phyloP scores from a whole-genome alignment of 2,888 invertebrate genomes.

The Archips xylosteana region DNA sequence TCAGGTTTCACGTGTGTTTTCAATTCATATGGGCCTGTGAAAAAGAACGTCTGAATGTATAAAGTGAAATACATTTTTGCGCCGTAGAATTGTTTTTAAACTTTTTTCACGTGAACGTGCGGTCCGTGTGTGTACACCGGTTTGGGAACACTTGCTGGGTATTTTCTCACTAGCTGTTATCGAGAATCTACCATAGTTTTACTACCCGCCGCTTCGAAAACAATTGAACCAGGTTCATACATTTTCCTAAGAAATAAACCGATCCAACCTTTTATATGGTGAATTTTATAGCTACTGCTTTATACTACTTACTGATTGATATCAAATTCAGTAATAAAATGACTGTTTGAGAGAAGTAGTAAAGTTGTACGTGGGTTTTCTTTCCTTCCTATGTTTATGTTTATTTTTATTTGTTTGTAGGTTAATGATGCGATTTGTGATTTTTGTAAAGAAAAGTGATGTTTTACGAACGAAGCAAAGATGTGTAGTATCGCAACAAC shows the following conservation, averaged over 20 bases:
- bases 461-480: no score
- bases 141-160: conserved; percentile 28
- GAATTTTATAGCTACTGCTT: neutral
- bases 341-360: neutral
- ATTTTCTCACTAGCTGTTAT: conserved; percentile 34
- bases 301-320: conserved; percentile 8
- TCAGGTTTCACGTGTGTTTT: no score
- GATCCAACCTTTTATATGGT: neutral
- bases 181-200: conserved; percentile 40
- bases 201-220: conserved; percentile 25
- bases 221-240: conserved; percentile 31
- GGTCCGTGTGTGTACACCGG: neutral
- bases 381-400: neutral
- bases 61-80: no score
- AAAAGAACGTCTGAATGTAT: no score
- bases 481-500: no score
- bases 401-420: conserved; percentile 1
- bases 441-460: neutral
- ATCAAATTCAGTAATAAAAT: conserved; percentile 6
- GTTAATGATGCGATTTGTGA: neutral
- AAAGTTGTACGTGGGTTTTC: neutral
- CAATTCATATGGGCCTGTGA: no score
- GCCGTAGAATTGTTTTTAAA: no score
- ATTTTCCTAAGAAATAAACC: conserved; percentile 13
- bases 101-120: neutral